Base-by-base conservation (phyloP, 1,140 invertebrate species). In the Paraescarpia echinospica region DNA sequence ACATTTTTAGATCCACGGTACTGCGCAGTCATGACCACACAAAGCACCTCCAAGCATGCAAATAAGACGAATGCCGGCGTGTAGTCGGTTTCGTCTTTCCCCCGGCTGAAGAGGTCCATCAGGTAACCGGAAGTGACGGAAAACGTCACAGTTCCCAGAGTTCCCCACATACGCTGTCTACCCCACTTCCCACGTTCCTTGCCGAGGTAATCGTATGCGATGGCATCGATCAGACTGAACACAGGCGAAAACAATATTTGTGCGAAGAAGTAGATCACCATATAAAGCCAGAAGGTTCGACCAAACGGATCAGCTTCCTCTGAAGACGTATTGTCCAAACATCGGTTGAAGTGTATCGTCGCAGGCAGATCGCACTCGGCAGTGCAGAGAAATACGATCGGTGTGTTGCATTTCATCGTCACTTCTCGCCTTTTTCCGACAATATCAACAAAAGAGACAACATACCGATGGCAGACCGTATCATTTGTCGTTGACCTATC, bases 131-230 rank as follows among this genome's bases (percentile, higher is more conserved):
- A 94, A 2, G 94, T 91, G 48, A 95, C 88, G 34, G 95, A 94
- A 93, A 35, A 31, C 91, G 92, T 90, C 93, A 94, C 92, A 93
- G 94, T 91, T 93, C 91, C 59, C 93, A 94, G 14, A 93, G 95
- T 89, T 92, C 93, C 92, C 94, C 94, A 93, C 93, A 98, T 96
- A 92, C 98, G 97, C 94, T 98, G 98, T 93, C 97, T 97, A 0
- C 98, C 98, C 95, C 98, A 99, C n/a, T 94, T 89, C 91, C 93
- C 93, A 0, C 91, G 93, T 59, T 94, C 93, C 1, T 94, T 93
- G 2, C 93, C 94, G 90, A 94, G 77, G 14, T 94, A 77, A 22
- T 93, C 93, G 89, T 93, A 95, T 18, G 94, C 93, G 91, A 94
- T 92, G 18, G 94, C 93, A 92, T 95, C 95, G 22, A 93, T 92